These are phyloP conservation scores for Tetramorium parvispinum DNA, from an alignment of 1,140 invertebrate genomes.

Conservation along the genomic window DNA sequence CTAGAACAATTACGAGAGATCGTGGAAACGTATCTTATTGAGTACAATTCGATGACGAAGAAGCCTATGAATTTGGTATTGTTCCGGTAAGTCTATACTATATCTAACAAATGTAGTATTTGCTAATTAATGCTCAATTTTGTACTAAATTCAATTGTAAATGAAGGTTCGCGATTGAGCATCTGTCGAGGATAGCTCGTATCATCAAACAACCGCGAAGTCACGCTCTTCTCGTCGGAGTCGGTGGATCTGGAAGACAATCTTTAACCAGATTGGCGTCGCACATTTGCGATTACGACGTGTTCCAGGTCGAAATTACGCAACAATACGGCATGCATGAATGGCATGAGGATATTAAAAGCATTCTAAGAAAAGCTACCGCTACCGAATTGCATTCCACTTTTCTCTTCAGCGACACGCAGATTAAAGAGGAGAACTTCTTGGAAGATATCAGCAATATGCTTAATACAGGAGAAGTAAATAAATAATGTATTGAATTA, in stretches of 20 bases:
- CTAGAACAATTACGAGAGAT: constrained; percentile 93
- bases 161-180: constrained; percentile 95
- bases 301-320: constrained; percentile 96
- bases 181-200: constrained; percentile 95
- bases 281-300: constrained; percentile 97
- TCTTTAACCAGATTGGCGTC: constrained; percentile 95
- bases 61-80: constrained; percentile 98
- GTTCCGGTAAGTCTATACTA: constrained; percentile 89
- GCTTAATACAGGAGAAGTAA: constrained; percentile 95
- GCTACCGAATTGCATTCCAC: constrained; percentile 94
- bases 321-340: constrained; percentile 93
- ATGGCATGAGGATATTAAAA: constrained; percentile 96
- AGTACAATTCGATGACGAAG: constrained; percentile 98
- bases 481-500: neutral
- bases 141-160: neutral
- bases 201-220: constrained; percentile 96
- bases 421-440: constrained; percentile 97
- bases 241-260: constrained; percentile 97
- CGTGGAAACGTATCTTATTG: constrained; percentile 95
- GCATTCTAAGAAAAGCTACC: constrained; percentile 92
- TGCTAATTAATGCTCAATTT: neutral
- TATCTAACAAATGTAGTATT: neutral
- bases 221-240: constrained; percentile 94
- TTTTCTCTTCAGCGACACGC: constrained; percentile 96
- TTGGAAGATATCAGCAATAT: constrained; percentile 98